phyloP scores from a whole-genome alignment of 2,888 invertebrate genomes.

The Balanococcus diminutus region DNA sequence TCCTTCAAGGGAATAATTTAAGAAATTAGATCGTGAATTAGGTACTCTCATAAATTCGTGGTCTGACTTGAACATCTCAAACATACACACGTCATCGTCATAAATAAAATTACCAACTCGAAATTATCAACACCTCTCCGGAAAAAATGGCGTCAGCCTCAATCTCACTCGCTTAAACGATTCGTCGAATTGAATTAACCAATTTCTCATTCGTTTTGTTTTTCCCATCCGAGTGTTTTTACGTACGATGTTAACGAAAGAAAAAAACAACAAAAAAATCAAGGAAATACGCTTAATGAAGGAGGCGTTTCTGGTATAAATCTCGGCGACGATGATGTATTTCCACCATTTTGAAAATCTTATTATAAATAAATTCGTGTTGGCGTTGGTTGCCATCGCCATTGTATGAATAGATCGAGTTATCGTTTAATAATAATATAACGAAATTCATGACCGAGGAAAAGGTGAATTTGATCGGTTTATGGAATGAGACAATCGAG shows the following conservation, averaged over 20 bases:
- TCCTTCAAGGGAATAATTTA: too few relatives aligned
- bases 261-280: slow-evolving; percentile 11
- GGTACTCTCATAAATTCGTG: too few relatives aligned
- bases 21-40: too few relatives aligned
- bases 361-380: neutral
- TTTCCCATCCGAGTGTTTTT: neutral
- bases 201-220: slow-evolving; percentile 12
- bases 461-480: neutral
- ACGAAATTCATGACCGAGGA: neutral
- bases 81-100: neutral
- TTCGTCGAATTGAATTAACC: neutral
- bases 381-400: neutral
- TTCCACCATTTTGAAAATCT: slow-evolving; percentile 22
- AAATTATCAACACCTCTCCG: neutral
- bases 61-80: too few relatives aligned
- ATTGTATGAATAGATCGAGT: neutral
- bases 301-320: neutral
- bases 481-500: too few relatives aligned
- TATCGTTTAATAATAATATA: neutral
- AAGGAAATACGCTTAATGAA: slow-evolving; percentile 7
- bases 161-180: neutral
- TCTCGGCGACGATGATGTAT: slow-evolving; percentile 17
- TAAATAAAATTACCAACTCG: neutral
- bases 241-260: neutral
- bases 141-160: neutral